Conservation (phyloP, 2,888 invertebrate genomes). For the Spodoptera picta region DNA sequence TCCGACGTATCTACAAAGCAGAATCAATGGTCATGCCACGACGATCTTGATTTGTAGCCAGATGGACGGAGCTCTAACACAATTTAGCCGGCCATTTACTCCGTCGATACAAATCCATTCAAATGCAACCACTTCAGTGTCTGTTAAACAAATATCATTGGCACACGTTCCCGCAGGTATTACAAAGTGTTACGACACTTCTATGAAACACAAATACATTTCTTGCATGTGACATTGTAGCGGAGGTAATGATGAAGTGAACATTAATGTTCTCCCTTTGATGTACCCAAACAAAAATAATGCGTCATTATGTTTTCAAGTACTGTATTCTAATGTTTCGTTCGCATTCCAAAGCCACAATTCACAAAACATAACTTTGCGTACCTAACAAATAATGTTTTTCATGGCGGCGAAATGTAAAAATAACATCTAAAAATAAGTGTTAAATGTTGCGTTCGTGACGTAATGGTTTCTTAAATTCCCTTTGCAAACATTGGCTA, state of each 20-base stretch:
- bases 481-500: conserved; percentile 35
- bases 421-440: conserved; percentile 27
- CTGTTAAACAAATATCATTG: conserved; percentile 17
- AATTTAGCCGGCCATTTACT: conserved; percentile 29
- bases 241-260: neutral
- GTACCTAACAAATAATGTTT: conserved; percentile 12
- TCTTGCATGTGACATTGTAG: conserved; percentile 5
- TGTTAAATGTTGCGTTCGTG: conserved; percentile 34
- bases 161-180: conserved; percentile 4
- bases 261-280: conserved; percentile 11
- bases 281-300: neutral
- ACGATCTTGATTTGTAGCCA: conserved; percentile 26
- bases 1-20: conserved; percentile 25
- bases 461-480: conserved; percentile 41
- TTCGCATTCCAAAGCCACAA: neutral
- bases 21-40: conserved; percentile 32
- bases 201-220: conserved; percentile 6
- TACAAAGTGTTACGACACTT: conserved; percentile 8
- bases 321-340: neutral
- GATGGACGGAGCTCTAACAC: conserved; percentile 20
- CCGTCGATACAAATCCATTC: conserved; percentile 21
- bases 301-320: neutral
- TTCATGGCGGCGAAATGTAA: conserved; percentile 10
- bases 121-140: conserved; percentile 17
- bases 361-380: neutral